Percentiles rank a stretch among this genome's conserved stretches.
Evolutionary conservation across 2,797 vertebrate genomes (phyloP).

Genomic region (Bucorvus abyssinicus): DNA sequence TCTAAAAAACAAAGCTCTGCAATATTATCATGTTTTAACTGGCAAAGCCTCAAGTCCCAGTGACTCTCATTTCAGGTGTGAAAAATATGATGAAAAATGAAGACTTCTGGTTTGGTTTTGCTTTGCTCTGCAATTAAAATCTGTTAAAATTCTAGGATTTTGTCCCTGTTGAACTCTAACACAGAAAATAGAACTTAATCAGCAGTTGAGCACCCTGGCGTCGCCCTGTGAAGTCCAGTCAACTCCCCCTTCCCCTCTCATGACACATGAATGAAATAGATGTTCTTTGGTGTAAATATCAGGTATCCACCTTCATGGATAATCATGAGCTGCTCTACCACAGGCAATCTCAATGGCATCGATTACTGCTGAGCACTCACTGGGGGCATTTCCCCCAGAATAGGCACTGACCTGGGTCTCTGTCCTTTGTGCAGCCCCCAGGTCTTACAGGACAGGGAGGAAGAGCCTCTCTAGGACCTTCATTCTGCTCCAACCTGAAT

Average conservation of each 20-base stretch:
- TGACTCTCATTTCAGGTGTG: neutral
- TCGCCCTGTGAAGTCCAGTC: neutral
- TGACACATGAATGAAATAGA: neutral
- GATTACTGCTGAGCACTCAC: neutral
- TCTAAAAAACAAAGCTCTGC: neutral
- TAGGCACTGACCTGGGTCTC: neutral
- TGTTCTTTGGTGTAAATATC: neutral
- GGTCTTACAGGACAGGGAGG: neutral
- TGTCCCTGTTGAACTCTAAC: neutral
- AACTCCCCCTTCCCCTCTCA: neutral
- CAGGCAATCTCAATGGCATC: accelerated
- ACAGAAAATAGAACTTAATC: neutral
- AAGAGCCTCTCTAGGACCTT: neutral
- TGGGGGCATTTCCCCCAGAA: neutral
- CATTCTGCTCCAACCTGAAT: neutral
- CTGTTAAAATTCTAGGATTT: neutral
- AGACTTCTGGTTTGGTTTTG: neutral
- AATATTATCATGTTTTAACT: neutral
- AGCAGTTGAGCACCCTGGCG: neutral
- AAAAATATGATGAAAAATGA: neutral
- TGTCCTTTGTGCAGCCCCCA: neutral
- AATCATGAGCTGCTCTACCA: neutral
- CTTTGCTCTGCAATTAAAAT: neutral
- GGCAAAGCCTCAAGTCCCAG: neutral
- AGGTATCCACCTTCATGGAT: neutral